Percentiles rank a stretch among this genome's conserved stretches.
phyloP scores from a whole-genome alignment of 1,140 invertebrate species.

The Zaprionus kolodkinae region DNA sequence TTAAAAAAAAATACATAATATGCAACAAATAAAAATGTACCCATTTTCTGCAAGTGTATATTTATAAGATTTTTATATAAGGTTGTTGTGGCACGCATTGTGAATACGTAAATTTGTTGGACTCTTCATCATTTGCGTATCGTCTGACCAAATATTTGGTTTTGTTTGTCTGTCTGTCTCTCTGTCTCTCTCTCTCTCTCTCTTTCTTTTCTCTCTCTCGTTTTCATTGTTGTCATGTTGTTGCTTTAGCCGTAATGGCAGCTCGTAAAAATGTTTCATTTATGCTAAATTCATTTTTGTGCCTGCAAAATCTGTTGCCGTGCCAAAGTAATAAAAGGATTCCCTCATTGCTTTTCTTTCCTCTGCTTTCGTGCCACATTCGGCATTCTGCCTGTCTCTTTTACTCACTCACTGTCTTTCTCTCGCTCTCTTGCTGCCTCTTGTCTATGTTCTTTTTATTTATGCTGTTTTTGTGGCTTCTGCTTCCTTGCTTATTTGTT shows the following conservation, averaged over 20 bases:
- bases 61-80: slow-evolving; percentile 29
- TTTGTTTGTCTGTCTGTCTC: slow-evolving; percentile 36
- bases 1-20: not conserved
- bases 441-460: slow-evolving; percentile 20
- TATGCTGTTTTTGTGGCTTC: slow-evolving; percentile 67
- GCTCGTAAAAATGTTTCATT: slow-evolving; percentile 83
- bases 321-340: slow-evolving; percentile 81
- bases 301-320: slow-evolving; percentile 77
- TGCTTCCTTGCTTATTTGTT: slow-evolving; percentile 53
- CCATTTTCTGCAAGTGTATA: slow-evolving; percentile 13
- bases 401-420: slow-evolving; percentile 17
- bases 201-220: slow-evolving; percentile 23
- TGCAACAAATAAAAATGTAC: not conserved
- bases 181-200: slow-evolving; percentile 22
- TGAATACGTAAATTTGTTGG: slow-evolving; percentile 67
- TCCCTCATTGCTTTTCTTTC: slow-evolving; percentile 35
- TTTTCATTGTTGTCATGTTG: slow-evolving; percentile 81
- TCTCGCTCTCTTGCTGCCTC: slow-evolving; percentile 36
- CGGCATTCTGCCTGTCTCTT: slow-evolving; percentile 28
- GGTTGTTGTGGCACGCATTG: slow-evolving; percentile 45
- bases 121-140: slow-evolving; percentile 56
- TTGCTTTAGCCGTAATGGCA: slow-evolving; percentile 76
- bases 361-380: slow-evolving; percentile 19
- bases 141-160: slow-evolving; percentile 64
- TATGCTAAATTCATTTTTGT: slow-evolving; percentile 83